These are phyloP conservation scores for Vireo altiloquus DNA, from an alignment of 2,113 vertebrate species.

Conservation along the genomic window DNA sequence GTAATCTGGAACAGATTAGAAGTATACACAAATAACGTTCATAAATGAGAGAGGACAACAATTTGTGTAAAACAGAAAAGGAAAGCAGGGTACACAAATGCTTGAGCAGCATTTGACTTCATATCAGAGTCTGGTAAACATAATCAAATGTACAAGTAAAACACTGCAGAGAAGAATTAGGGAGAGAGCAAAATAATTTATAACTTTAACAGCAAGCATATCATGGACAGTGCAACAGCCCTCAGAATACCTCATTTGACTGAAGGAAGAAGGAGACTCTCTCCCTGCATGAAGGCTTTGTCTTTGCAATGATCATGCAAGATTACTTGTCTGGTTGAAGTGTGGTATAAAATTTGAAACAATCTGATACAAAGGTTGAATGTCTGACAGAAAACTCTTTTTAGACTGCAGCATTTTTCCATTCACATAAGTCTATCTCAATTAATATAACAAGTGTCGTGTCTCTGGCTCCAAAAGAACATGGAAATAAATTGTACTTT, in stretches of 20 bases:
- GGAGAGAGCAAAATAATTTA: background rate
- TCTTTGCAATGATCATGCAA: background rate
- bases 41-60: background rate
- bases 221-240: background rate
- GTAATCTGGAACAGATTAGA: background rate
- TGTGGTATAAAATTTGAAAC: background rate
- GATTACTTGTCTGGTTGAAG: background rate
- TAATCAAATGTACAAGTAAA: background rate
- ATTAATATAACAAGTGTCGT: background rate
- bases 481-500: background rate
- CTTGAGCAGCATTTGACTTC: background rate
- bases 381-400: background rate
- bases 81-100: background rate
- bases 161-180: background rate
- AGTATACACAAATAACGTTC: background rate
- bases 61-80: background rate
- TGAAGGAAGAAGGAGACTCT: background rate
- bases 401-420: background rate
- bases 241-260: background rate
- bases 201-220: background rate
- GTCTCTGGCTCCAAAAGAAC: background rate
- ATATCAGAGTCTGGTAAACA: background rate
- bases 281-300: background rate
- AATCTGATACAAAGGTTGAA: background rate
- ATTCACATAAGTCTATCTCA: background rate